phyloP scores from a whole-genome alignment of 1,140 invertebrate species.

The Lepidurus apus region DNA sequence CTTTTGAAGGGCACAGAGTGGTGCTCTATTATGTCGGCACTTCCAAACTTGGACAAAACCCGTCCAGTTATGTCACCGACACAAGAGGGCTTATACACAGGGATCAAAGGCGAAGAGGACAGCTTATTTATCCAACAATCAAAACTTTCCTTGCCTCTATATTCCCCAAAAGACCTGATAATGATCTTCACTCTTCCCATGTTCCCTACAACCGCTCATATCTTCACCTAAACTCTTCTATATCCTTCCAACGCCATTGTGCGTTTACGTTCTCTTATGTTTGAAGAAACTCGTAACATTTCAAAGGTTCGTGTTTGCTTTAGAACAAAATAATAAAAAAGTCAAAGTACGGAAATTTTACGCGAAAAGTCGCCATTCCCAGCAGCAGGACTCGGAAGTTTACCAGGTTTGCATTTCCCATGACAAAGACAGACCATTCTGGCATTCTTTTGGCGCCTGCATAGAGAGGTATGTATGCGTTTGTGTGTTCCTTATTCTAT shows the following conservation, averaged over 20 bases:
- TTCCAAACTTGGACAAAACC: not conserved
- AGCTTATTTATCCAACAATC: constrained; percentile 19
- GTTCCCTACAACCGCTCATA: not conserved
- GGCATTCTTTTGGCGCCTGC: constrained; percentile 12
- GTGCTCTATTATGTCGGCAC: constrained; percentile 9
- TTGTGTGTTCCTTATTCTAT: constrained; percentile 1
- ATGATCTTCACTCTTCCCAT: not conserved
- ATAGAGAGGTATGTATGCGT: not conserved
- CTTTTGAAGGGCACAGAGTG: not conserved
- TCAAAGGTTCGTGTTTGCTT: too few relatives aligned
- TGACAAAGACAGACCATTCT: not conserved
- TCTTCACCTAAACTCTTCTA: too few relatives aligned
- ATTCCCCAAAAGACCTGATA: not conserved
- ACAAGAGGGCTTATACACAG: not conserved
- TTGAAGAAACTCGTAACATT: too few relatives aligned
- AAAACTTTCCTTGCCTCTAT: not conserved
- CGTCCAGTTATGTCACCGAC: constrained; percentile 5
- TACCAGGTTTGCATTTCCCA: not conserved
- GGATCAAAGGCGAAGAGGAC: not conserved
- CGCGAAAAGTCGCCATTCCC: too few relatives aligned
- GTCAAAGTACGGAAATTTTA: too few relatives aligned
- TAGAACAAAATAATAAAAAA: too few relatives aligned
- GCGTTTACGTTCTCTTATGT: too few relatives aligned
- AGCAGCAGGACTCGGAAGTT: not conserved
- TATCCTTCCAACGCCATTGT: too few relatives aligned